These are phyloP conservation scores for Ammodytes dubius DNA, from an alignment of 2,113 vertebrate species.

Conservation along the genomic window DNA sequence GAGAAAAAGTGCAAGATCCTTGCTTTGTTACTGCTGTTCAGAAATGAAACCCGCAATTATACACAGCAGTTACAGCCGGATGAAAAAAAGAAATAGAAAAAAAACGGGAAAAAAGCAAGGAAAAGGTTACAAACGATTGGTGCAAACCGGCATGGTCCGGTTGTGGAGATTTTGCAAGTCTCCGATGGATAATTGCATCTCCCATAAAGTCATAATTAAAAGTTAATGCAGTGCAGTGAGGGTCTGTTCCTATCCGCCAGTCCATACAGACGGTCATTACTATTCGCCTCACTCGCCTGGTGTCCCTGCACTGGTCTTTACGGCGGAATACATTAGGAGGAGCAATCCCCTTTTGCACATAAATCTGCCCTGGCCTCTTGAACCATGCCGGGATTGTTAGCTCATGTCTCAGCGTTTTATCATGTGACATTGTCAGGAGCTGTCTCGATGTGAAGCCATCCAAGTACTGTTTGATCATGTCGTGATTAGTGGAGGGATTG, in stretches of 20 bases:
- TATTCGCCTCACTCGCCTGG: constrained; percentile 73
- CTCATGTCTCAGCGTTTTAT: constrained; percentile 58
- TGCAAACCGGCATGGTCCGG: constrained; percentile 42
- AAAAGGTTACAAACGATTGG: constrained; percentile 27
- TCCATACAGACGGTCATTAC: constrained; percentile 72
- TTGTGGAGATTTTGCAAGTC: constrained; percentile 50
- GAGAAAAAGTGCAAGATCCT: background rate
- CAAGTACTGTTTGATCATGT: constrained; percentile 51
- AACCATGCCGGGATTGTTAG: constrained; percentile 52
- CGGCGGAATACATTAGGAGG: constrained; percentile 67
- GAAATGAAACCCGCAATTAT: constrained; percentile 10
- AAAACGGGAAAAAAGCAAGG: background rate
- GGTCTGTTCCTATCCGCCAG: constrained; percentile 65
- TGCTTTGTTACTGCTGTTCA: background rate
- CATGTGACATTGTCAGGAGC: constrained; percentile 19
- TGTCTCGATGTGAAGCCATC: constrained; percentile 29
- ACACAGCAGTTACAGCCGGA: background rate
- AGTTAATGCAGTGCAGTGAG: constrained; percentile 78
- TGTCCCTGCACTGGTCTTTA: constrained; percentile 61
- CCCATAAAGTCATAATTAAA: constrained; percentile 79
- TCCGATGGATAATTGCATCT: constrained; percentile 75
- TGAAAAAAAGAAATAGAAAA: constrained; percentile 1
- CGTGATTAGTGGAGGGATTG: constrained; percentile 53
- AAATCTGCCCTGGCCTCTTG: constrained; percentile 67
- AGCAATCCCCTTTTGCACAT: constrained; percentile 69